Evolutionary conservation across 2,888 invertebrate species (phyloP).

Genomic region (Papilio gigon): DNA sequence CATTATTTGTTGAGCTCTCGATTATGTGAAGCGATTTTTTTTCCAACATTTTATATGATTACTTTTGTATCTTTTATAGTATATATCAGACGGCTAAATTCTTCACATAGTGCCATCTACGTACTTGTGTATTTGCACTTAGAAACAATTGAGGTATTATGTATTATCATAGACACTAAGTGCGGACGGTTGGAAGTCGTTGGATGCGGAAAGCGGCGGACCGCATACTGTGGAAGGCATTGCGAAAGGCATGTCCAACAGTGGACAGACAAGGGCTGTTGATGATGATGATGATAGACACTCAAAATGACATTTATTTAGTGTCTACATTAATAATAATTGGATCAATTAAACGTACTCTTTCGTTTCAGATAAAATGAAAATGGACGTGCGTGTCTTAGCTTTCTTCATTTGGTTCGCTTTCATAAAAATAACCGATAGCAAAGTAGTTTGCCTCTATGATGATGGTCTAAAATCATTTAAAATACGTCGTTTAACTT

Average conservation of each 20-base stretch:
- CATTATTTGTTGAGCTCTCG: background rate
- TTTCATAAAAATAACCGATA: background rate
- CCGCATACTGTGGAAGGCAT: too few relatives aligned
- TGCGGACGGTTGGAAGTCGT: too few relatives aligned
- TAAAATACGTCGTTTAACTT: constrained; percentile 14
- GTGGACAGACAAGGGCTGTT: too few relatives aligned
- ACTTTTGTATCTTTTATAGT: background rate
- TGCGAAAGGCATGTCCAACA: too few relatives aligned
- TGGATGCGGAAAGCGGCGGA: too few relatives aligned
- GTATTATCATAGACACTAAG: background rate
- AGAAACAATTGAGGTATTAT: background rate
- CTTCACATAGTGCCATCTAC: background rate
- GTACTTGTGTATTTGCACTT: background rate
- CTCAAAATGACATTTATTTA: too few relatives aligned
- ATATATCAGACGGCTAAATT: background rate
- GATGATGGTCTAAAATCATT: constrained; percentile 7
- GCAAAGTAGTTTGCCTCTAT: constrained; percentile 1
- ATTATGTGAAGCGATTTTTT: background rate
- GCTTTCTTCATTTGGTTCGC: background rate
- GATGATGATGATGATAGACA: too few relatives aligned
- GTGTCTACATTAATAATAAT: too few relatives aligned
- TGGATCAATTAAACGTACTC: too few relatives aligned
- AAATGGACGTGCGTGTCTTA: background rate
- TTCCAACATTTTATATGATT: background rate
- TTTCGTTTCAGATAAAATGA: constrained; percentile 8